Conservation (phyloP, 2,113 vertebrate species). For the Platanista minor region DNA sequence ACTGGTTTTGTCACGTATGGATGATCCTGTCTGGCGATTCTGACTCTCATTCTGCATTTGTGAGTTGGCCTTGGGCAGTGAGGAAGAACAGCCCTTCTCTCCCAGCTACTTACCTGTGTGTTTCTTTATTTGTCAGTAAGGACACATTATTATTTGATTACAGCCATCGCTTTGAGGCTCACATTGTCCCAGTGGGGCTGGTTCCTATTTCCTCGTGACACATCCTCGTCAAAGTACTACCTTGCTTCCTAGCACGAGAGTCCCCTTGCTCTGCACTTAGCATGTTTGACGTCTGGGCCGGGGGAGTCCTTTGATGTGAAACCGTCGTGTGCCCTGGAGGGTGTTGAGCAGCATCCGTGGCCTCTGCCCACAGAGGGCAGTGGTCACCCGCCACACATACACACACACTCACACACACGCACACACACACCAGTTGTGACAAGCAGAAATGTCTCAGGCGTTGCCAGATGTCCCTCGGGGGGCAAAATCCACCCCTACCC, state of each 20-base stretch:
- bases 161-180: too few relatives aligned
- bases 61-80: background rate
- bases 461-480: accelerated
- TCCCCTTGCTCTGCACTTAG: background rate
- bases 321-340: background rate
- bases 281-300: too few relatives aligned
- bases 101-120: accelerated
- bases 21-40: background rate
- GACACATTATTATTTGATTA: too few relatives aligned
- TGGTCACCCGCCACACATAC: too few relatives aligned
- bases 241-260: background rate
- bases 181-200: accelerated
- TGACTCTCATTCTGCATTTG: accelerated
- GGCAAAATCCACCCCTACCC: too few relatives aligned
- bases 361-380: background rate
- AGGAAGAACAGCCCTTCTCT: background rate
- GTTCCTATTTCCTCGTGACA: background rate
- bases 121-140: background rate
- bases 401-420: too few relatives aligned
- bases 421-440: background rate
- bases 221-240: background rate
- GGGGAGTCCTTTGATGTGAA: too few relatives aligned
- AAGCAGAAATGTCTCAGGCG: background rate
- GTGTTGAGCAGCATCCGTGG: accelerated
- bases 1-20: accelerated